Evolutionary conservation across 2,113 vertebrate species (phyloP), one percentile per base, ranked within the genome.

Genomic region (Clarias batrachus): DNA sequence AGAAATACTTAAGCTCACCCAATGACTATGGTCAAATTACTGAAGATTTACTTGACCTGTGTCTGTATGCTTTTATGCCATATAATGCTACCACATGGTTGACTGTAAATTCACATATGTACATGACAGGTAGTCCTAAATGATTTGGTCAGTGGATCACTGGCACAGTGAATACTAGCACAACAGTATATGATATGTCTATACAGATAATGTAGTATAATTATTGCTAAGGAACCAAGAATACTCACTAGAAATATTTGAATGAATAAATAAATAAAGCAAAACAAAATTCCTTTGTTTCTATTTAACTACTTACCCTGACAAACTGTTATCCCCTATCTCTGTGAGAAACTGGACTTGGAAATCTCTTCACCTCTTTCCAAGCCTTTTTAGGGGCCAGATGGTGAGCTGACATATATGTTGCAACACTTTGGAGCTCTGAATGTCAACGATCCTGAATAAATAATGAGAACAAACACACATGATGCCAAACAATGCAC

Each of bases 331-430:
- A 68, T 27, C 23, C 17, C 60, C 27, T 73, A 85, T 27, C 30
- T 19, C 27, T 48, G 30, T 60, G 11, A 60, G 21, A 48, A 81
- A 41, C 3, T n/a, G 37, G 11, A 78, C n/a, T 66, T 25, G 37
- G 37, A 77, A 52, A 41, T 27, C 54, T 48, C 25, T n/a, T 30
- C 16, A 54, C 52, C 41, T 63, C 27, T 60, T 81, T 81, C 17
- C 56, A 52, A 68, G 33, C 60, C 37, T 86, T 74, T 82, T 41
- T 23, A 54, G 56, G n/a, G 56, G 48, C 80, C 86, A 87, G 86
- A 77, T 81, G 85, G 77, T 70, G 82, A 9, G 48, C 68, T 65
- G 82, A 85, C 70, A 90, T 89, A 88, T 88, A 79, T 86, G 84
- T 65, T 41, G 56, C 70, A 52, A 68, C 70, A 73, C 19, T 63